Evolutionary conservation across 2,797 vertebrate species (phyloP).

Genomic region (Nannoperca australis): DNA sequence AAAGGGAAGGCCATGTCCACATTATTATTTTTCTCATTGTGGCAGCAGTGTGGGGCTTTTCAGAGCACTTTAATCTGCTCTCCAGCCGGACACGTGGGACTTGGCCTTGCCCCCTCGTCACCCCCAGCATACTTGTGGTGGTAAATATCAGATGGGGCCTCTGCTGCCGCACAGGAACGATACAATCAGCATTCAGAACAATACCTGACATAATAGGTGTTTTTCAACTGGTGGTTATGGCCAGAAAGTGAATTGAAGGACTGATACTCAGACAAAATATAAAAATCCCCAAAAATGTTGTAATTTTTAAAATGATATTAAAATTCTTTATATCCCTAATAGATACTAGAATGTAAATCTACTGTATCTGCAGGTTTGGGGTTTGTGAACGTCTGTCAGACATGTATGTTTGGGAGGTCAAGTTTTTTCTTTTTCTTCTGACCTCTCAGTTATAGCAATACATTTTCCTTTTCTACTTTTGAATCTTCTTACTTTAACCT

Average conservation of each 20-base stretch:
- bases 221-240: conserved; percentile 63
- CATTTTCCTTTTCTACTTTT: conserved; percentile 5
- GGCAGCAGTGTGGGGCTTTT: conserved; percentile 79
- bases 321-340: not conserved
- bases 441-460: not conserved
- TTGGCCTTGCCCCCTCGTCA: conserved; percentile 83
- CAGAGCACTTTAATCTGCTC: conserved; percentile 86
- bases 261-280: conserved; percentile 11
- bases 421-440: conserved; percentile 22
- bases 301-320: too few species aligned
- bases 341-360: conserved; percentile 14
- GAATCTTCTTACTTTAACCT: not conserved
- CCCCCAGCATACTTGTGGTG: conserved; percentile 71
- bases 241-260: conserved; percentile 45
- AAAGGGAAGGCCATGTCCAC: conserved; percentile 87
- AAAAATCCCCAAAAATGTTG: conserved; percentile 1
- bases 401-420: conserved; percentile 1
- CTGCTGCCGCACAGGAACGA: conserved; percentile 49
- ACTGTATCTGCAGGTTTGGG: conserved; percentile 13
- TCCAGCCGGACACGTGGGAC: conserved; percentile 80
- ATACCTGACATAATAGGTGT: conserved; percentile 56
- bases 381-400: conserved; percentile 33
- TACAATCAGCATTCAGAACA: conserved; percentile 73
- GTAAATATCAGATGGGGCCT: conserved; percentile 83
- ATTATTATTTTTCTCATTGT: conserved; percentile 85